phyloP scores from a whole-genome alignment of 92 coral and sea anemone species.

The Epizoanthus stellaris region DNA sequence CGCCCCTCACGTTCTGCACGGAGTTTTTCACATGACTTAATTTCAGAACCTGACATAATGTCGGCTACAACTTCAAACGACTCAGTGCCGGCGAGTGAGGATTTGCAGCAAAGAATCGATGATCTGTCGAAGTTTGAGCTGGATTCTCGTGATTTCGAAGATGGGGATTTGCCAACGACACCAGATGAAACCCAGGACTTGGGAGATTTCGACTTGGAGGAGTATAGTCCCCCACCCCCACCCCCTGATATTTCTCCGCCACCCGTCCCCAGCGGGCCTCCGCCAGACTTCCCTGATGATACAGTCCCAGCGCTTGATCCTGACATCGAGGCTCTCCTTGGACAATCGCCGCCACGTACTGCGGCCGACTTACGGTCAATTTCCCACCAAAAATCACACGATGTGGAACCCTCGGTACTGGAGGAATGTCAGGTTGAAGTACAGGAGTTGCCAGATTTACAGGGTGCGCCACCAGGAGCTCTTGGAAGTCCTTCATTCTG shows the following conservation, averaged over 20 bases:
- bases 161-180: neutral
- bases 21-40: constrained; percentile 8
- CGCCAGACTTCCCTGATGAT: constrained; percentile 71
- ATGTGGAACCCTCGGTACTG: constrained; percentile 46
- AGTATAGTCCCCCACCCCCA: constrained; percentile 63
- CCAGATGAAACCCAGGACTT: constrained; percentile 52
- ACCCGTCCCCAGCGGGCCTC: constrained; percentile 79
- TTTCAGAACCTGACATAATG: constrained; percentile 54
- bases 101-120: constrained; percentile 41
- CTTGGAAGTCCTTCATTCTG: constrained; percentile 27
- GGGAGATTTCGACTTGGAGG: constrained; percentile 54
- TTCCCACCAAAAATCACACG: constrained; percentile 59
- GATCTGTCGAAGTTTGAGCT: constrained; percentile 44
- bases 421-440: constrained; percentile 48
- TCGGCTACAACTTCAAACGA: constrained; percentile 37
- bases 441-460: constrained; percentile 60
- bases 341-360: constrained; percentile 77
- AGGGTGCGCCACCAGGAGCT: constrained; percentile 36
- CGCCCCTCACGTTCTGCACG: neutral
- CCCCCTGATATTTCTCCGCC: constrained; percentile 83
- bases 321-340: constrained; percentile 64
- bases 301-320: constrained; percentile 57
- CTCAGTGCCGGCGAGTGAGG: constrained; percentile 18
- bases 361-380: constrained; percentile 78
- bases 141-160: constrained; percentile 31